These are phyloP conservation scores for Pilophorus perplexus DNA, from an alignment of 2,888 invertebrate genomes.

Conservation along the genomic window DNA sequence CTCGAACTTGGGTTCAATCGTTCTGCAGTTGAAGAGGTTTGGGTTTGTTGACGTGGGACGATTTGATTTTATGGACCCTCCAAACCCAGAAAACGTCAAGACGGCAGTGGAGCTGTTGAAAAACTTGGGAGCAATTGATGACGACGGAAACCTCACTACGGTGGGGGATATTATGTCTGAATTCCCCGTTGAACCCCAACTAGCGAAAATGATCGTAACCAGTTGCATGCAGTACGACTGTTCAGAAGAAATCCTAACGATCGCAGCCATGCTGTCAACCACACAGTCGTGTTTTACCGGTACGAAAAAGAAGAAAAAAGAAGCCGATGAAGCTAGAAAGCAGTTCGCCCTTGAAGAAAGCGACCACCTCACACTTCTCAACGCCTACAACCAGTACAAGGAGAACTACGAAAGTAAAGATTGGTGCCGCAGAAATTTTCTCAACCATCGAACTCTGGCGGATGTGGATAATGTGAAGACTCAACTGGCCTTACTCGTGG, in stretches of 20 bases:
- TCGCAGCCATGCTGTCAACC: slow-evolving; percentile 99
- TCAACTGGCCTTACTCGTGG: no score
- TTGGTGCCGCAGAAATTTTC: no score
- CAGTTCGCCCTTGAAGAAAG: no score
- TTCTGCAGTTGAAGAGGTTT: slow-evolving; percentile 95
- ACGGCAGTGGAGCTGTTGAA: slow-evolving; percentile 93
- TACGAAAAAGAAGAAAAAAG: no score
- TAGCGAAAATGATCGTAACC: slow-evolving; percentile 98
- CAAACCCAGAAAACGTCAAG: slow-evolving; percentile 99
- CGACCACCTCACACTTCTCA: no score
- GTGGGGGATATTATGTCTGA: slow-evolving; percentile 99
- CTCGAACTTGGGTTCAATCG: slow-evolving; percentile 94
- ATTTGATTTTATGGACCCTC: slow-evolving; percentile 99
- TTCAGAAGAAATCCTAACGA: slow-evolving; percentile 97
- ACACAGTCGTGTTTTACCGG: no score
- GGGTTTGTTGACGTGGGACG: slow-evolving; percentile 99
- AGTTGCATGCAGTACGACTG: slow-evolving; percentile 98
- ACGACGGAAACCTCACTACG: slow-evolving; percentile 95
- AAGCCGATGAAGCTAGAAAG: no score
- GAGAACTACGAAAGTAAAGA: no score
- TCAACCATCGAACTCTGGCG: no score
- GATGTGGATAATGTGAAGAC: no score
- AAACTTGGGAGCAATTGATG: slow-evolving; percentile 95
- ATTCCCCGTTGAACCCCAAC: slow-evolving; percentile 97
- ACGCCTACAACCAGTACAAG: no score